These are phyloP conservation scores for Pomacea maculata DNA, from an alignment of 1,140 invertebrate species.

Conservation along the genomic window DNA sequence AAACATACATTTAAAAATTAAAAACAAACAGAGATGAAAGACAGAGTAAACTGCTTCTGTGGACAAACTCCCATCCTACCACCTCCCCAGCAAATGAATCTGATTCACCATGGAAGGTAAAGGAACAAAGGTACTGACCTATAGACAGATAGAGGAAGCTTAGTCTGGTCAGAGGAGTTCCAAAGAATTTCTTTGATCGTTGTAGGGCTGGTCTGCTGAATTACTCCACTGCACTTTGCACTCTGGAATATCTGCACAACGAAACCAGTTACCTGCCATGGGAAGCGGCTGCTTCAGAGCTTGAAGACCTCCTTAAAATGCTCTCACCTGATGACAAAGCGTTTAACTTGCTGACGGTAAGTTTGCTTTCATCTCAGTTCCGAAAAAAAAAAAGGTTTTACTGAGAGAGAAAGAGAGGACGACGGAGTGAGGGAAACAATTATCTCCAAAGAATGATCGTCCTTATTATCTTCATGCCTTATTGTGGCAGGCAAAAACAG, in stretches of 20 bases:
- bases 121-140: too few relatives aligned
- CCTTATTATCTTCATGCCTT: neutral
- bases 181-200: neutral
- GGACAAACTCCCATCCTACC: too few relatives aligned
- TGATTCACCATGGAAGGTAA: too few relatives aligned
- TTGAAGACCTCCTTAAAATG: conserved; percentile 75
- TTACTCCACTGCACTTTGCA: conserved; percentile 74
- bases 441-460: neutral
- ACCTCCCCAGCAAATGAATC: too few relatives aligned
- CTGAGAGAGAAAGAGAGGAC: neutral
- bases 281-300: conserved; percentile 70
- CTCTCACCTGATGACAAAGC: conserved; percentile 53
- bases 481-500: neutral
- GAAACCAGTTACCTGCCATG: conserved; percentile 75
- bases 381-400: neutral
- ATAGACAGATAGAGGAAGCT: neutral
- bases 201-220: conserved; percentile 76
- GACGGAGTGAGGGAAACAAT: neutral
- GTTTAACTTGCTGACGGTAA: conserved; percentile 1
- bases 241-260: conserved; percentile 76
- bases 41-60: too few relatives aligned
- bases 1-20: neutral
- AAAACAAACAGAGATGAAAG: neutral
- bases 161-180: neutral
- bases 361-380: neutral